These are phyloP conservation scores for Ephialtes manifestator DNA, from an alignment of 2,888 invertebrate species.

Conservation along the genomic window DNA sequence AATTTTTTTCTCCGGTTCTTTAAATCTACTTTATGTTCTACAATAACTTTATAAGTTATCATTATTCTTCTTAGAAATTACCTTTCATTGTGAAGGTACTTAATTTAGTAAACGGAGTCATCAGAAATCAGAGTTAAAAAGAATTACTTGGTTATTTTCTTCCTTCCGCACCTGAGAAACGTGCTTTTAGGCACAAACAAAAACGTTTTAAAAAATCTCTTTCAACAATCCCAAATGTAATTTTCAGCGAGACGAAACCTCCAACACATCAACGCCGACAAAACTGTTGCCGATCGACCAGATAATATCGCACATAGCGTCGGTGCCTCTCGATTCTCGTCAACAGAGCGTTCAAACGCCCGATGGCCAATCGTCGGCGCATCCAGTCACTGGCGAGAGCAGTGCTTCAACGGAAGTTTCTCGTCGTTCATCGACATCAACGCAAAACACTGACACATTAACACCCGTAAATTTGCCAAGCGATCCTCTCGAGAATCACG, in stretches of 20 bases:
- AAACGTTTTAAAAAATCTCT: not conserved
- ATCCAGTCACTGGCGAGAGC: slow-evolving; percentile 52
- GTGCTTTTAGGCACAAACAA: not conserved
- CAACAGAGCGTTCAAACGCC: slow-evolving; percentile 73
- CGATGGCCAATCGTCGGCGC: slow-evolving; percentile 73
- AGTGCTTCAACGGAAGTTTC: slow-evolving; percentile 80
- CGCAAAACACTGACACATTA: slow-evolving; percentile 83
- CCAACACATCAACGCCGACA: slow-evolving; percentile 83
- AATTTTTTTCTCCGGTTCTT: too few species aligned
- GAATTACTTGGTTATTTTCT: not conserved
- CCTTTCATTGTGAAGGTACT: not conserved
- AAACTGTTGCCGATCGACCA: slow-evolving; percentile 84
- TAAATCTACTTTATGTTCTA: too few species aligned
- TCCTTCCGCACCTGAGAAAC: not conserved
- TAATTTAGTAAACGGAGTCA: not conserved
- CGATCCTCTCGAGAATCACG: slow-evolving; percentile 79
- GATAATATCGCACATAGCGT: slow-evolving; percentile 84
- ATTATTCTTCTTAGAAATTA: not conserved
- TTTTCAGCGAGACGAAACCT: slow-evolving; percentile 86
- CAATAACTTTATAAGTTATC: too few species aligned
- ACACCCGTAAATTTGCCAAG: slow-evolving; percentile 82
- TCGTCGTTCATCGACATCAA: slow-evolving; percentile 83
- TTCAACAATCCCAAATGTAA: not conserved
- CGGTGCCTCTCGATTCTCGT: slow-evolving; percentile 77
- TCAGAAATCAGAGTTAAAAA: not conserved